Evolutionary conservation across 2,113 vertebrate species (phyloP), one percentile per base, ranked within the genome.

Genomic region (Mirza zaza): DNA sequence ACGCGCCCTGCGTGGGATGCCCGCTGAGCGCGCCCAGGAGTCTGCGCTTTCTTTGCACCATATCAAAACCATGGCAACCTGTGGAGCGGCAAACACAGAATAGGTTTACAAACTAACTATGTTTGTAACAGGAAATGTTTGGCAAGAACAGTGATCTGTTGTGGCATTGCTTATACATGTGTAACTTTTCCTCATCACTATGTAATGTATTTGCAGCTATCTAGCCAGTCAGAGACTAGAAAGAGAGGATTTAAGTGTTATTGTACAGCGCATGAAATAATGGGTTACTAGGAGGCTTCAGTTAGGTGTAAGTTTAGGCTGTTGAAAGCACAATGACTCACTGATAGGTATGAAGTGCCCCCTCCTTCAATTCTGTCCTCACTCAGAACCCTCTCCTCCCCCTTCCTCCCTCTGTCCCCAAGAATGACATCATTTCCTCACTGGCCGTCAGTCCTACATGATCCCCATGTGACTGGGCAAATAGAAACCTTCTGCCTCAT

Each of bases 391-490:
- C 10, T 59, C 36, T 61, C 48, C 20, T 39, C 7, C 23, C 32
- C 11, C 25, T 67, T 61, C 61, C 34, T 65, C 18, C 48, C 27
- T 59, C 52, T 77, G 48, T 77, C 32, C 32, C 36, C 2, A 36
- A 45, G 63, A 89, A 81, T 92, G 96, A 85, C 65, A 17, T 70
- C n/a, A 68, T 68, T 80, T 90, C 75, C 76, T 92, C 0, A 1
- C 12, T 67, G 68, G 29, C 8, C 73, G 75, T 94, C 79, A 52
- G 68, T 65, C 80, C 85, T 63, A 36, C 5, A 2, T 82, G 87
- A 65, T 83, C 18, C 50, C 17, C 65, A 86, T 75, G 52, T 96
- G 91, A 94, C 57, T 85, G 48, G 55, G 48, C 29, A 61, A 92
- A 61, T 87, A 18, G 90, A 93, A 80, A 70, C 39, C 9, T 50